A percentile compares a stretch with the other conserved stretches of the same genome.
Conservation (phyloP, 2,797 vertebrate species). For the Arrhamphus sclerolepis region DNA sequence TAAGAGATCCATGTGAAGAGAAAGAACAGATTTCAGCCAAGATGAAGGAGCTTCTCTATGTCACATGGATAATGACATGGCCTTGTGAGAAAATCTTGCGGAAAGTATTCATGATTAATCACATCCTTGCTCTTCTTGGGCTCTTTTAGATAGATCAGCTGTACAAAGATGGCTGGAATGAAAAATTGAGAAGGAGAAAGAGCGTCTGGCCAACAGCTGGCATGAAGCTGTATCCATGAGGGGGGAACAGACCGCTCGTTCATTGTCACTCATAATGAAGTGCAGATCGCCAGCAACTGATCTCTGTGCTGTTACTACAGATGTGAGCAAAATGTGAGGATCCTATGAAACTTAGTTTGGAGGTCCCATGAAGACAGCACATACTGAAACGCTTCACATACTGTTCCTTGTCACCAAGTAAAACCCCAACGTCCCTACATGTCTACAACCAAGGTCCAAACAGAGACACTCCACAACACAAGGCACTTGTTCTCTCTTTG, state of each 20-base stretch:
- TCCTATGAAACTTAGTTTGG: background rate
- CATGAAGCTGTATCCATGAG: conserved; percentile 31
- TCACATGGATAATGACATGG: no score
- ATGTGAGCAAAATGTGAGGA: background rate
- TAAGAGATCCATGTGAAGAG: no score
- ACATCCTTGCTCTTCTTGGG: conserved; percentile 11
- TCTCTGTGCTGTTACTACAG: background rate
- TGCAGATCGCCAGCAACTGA: conserved; percentile 21
- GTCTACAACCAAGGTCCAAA: conserved; percentile 35
- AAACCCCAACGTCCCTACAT: conserved; percentile 15
- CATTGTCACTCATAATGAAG: conserved; percentile 29
- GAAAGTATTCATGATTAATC: conserved; percentile 38
- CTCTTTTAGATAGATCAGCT: conserved; percentile 46
- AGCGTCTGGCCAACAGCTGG: conserved; percentile 54
- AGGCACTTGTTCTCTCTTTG: conserved; percentile 54
- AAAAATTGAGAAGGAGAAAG: conserved; percentile 5
- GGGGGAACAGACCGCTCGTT: conserved; percentile 44
- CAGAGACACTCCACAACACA: conserved; percentile 53
- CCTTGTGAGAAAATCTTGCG: conserved; percentile 7
- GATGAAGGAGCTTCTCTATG: no score
- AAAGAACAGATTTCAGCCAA: no score
- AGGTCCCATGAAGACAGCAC: background rate
- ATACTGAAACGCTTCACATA: background rate
- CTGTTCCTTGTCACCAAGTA: background rate
- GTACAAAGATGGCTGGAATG: conserved; percentile 34